Base-by-base conservation (phyloP, 2,797 vertebrate species). In the Sardinella longiceps region DNA sequence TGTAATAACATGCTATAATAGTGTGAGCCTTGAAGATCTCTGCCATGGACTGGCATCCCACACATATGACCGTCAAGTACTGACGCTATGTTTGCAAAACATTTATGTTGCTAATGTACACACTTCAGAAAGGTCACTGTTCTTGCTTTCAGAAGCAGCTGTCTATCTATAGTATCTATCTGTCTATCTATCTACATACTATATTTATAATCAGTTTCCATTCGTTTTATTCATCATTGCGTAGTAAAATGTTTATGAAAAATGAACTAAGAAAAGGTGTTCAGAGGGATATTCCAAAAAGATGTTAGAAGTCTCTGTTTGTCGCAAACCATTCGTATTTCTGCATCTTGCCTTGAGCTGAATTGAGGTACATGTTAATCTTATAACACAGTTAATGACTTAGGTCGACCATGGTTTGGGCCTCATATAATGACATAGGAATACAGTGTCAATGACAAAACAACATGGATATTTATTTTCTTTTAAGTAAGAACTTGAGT, bases 31-130 rank as follows among this genome's bases (percentile, higher is more conserved):
- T 74, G 66, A 20, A 5, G 30, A 74, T 15, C 12, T 74, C 66
- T 70, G 30, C 63, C 6, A n/a, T 28, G 15, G 30, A 63, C 28
- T 14, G 25, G 12, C 3, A 1, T 2, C 25, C 25, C n/a, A 28
- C n/a, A 28, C 60, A 50, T 56, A 5, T 56, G 14, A 5, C 66
- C 37, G 66, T 74, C 66, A 0, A 37, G 18, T 70, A 37, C 14
- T 33, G 66, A 30, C 18, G 30, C 30, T 70, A 33, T 74, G 66
- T 74, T 74, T 74, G 30, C 66, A 74, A 74, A 74, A 74, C 66
- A 74, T 74, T 20, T 74, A 37, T 74, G 66, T 74, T 74, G 66
- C 15, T 18, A 74, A 20, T 74, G 66, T 74, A 74, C 66, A 74
- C 66, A 74, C 60, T 63, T 12, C 12, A 74, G 66, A 74, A 74